These are phyloP conservation scores for Gymnobelideus leadbeateri DNA, from an alignment of 2,113 vertebrate genomes.

Conservation along the genomic window DNA sequence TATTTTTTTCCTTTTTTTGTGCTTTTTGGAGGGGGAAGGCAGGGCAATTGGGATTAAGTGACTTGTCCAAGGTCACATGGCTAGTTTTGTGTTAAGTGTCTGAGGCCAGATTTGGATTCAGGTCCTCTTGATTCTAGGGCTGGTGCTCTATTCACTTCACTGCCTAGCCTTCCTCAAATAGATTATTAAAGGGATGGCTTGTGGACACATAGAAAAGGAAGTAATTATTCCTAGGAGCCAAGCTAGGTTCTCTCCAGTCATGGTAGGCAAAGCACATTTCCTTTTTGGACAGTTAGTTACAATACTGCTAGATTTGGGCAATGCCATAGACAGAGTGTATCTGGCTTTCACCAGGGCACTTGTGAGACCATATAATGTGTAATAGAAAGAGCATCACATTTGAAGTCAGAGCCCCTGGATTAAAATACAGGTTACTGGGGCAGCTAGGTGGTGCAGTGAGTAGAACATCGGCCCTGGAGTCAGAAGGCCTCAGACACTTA, in stretches of 20 bases:
- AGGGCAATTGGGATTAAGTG: too few relatives aligned
- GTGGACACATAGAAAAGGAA: background rate
- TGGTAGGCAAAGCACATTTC: background rate
- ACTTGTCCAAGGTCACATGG: too few relatives aligned
- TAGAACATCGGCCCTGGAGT: too few relatives aligned
- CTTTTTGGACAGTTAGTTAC: background rate
- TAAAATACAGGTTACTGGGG: background rate
- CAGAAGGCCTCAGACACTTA: too few relatives aligned
- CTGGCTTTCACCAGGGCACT: background rate
- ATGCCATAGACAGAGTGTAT: background rate
- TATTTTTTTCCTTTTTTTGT: too few relatives aligned
- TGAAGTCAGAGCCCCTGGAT: background rate
- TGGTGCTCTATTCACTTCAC: too few relatives aligned
- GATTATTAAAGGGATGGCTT: background rate
- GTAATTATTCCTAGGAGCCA: background rate
- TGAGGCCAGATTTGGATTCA: too few relatives aligned
- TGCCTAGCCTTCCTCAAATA: background rate
- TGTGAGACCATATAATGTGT: background rate
- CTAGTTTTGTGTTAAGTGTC: too few relatives aligned
- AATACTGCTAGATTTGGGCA: background rate
- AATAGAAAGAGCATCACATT: background rate
- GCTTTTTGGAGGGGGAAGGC: too few relatives aligned
- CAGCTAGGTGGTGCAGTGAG: too few relatives aligned
- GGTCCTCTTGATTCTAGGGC: too few relatives aligned
- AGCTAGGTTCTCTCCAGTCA: background rate